Evolutionary conservation across 2,113 vertebrate species (phyloP), one percentile per base, ranked within the genome.

Genomic region (Polypterus senegalus): DNA sequence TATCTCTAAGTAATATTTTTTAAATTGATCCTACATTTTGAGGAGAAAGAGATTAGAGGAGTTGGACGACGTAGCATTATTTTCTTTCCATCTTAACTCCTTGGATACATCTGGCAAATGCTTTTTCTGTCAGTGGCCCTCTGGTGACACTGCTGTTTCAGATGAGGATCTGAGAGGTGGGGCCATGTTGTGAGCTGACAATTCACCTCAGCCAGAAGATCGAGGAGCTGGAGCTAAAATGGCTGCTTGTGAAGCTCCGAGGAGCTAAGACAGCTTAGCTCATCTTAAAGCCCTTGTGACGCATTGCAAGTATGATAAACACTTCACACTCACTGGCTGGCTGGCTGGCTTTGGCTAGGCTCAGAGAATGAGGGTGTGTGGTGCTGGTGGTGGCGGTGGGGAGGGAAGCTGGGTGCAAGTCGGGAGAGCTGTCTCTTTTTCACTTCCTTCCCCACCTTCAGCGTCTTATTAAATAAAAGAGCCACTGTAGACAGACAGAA

Each of bases 241-340:
- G 93, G 93, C 93, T 92, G 90, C 90, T 87, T 77, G 86, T 86
- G 79, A 86, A 89, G 87, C 89, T 90, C 80, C 73, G 83, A 93
- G 90, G 91, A 91, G 79, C 86, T 90, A 88, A 86, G 82, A 84
- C 85, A 83, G 90, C 89, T 91, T 89, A 86, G 86, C 77, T 84
- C 87, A 88, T 87, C 89, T 89, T 83, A 79, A 82, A 90, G 89
- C 87, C 88, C 81, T 84, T 69, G 84, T 88, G 90, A 89, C 85
- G 77, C 88, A 86, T 88, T 93, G 83, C 86, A 92, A 91, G 90
- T 89, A 78, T 83, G 86, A 91, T 89, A 89, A 86, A 88, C 86
- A 88, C 85, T 11, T 73, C 72, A 52, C 69, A 81, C 85, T 90
- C 87, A 83, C 90, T 88, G 86, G 84, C 85, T 88, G 27, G 27